Evolutionary conservation across 2,888 invertebrate genomes (phyloP).

Genomic region (Acanthoscelides obtectus): DNA sequence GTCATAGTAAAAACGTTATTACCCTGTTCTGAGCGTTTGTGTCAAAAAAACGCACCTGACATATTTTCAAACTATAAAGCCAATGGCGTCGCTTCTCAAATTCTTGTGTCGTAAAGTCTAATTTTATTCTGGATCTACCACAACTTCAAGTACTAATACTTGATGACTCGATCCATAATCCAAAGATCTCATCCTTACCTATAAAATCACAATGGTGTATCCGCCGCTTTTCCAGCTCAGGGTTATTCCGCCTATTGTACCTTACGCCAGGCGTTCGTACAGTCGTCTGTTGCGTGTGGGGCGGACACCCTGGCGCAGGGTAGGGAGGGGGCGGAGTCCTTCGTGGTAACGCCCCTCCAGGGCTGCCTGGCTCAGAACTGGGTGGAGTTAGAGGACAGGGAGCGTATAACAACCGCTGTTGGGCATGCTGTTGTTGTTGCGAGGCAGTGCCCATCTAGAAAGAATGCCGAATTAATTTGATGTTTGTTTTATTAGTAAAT

Average conservation of each 20-base stretch:
- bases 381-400: conserved; percentile 78
- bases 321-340: conserved; percentile 76
- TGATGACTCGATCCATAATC: too few species aligned
- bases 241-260: conserved; percentile 93
- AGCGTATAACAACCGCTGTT: conserved; percentile 64
- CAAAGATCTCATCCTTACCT: too few species aligned
- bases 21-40: too few species aligned
- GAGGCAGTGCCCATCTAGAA: conserved; percentile 3
- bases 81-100: too few species aligned
- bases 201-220: conserved; percentile 96
- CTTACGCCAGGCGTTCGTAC: conserved; percentile 51
- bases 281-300: conserved; percentile 25
- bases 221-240: conserved; percentile 90
- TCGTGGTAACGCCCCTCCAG: conserved; percentile 65
- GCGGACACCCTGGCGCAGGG: conserved; percentile 54
- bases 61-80: too few species aligned
- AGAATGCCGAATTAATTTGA: too few species aligned
- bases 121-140: too few species aligned
- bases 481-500: too few species aligned
- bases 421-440: conserved; percentile 13
- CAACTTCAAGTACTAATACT: too few species aligned
- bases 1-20: too few species aligned
- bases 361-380: conserved; percentile 82
- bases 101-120: too few species aligned
- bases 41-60: too few species aligned